Evolutionary conservation across 2,888 invertebrate species (phyloP).

Genomic region (Drosophila antonietae): DNA sequence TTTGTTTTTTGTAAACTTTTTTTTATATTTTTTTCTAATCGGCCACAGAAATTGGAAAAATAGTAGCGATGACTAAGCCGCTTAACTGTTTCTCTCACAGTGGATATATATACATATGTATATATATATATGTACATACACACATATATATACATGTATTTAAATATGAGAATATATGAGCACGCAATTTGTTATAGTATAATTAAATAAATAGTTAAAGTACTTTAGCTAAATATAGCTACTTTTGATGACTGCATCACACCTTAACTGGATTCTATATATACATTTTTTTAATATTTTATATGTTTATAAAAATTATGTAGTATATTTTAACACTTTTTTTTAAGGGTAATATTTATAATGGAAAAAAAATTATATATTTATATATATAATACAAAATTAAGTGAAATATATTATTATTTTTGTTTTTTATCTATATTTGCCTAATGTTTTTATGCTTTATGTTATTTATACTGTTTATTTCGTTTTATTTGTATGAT

Average conservation of each 20-base stretch:
- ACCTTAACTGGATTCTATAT: not conserved
- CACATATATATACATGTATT: not conserved
- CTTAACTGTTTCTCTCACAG: constrained; percentile 14
- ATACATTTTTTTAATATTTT: no score
- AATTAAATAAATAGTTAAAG: constrained; percentile 11
- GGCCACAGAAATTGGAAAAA: constrained; percentile 16
- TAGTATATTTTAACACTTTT: no score
- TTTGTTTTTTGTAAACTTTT: not conserved
- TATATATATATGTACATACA: not conserved
- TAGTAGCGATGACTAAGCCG: constrained; percentile 29
- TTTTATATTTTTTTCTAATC: not conserved
- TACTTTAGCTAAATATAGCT: constrained; percentile 2
- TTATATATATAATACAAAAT: no score
- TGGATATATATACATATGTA: not conserved
- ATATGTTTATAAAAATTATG: no score
- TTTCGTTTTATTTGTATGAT: no score
- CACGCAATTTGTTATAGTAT: constrained; percentile 20
- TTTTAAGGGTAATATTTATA: no score
- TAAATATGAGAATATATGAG: not conserved
- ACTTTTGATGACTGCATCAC: constrained; percentile 4
- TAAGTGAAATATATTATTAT: no score
- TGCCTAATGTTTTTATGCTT: no score
- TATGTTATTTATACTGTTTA: no score
- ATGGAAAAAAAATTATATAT: no score
- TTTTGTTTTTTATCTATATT: no score